phyloP scores from a whole-genome alignment of 1,140 invertebrate species.

The Drosophila triauraria region DNA sequence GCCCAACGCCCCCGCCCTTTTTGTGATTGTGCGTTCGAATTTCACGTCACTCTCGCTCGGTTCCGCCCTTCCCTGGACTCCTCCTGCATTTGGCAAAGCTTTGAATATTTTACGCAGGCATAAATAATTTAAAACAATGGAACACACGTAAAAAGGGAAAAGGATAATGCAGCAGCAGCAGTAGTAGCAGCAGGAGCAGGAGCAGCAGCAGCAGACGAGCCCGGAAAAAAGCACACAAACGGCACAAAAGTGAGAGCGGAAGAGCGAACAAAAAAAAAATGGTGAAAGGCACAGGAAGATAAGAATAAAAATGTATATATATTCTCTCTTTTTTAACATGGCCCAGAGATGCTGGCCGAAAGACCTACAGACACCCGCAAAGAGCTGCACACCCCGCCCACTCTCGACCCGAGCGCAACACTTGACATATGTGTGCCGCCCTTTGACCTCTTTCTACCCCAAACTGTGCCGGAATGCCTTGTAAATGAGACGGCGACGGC shows the following conservation, averaged over 20 bases:
- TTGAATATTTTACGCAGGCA: constrained; percentile 83
- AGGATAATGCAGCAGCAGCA: constrained; percentile 72
- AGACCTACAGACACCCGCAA: constrained; percentile 31
- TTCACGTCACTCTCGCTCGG: constrained; percentile 52
- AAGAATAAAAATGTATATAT: constrained; percentile 78
- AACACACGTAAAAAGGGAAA: constrained; percentile 76
- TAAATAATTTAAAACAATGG: constrained; percentile 84
- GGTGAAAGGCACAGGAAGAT: constrained; percentile 54
- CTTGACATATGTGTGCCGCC: constrained; percentile 82
- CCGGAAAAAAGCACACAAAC: constrained; percentile 55
- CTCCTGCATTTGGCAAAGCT: constrained; percentile 63
- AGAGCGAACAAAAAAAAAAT: constrained; percentile 33
- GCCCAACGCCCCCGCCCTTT: constrained; percentile 9
- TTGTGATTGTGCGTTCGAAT: constrained; percentile 63
- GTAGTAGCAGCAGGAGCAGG: constrained; percentile 4
- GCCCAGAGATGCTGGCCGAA: constrained; percentile 46
- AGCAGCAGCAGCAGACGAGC: constrained; percentile 7
- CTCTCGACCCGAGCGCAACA: constrained; percentile 47
- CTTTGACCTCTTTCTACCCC: constrained; percentile 72
- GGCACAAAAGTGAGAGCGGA: constrained; percentile 72
- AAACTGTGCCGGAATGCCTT: constrained; percentile 25
- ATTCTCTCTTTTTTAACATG: constrained; percentile 35
- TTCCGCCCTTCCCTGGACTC: not conserved
- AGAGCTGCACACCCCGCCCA: constrained; percentile 19
- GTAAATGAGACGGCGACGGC: constrained; percentile 63